A percentile compares a stretch with the other conserved stretches of the same genome.
phyloP scores from a whole-genome alignment of 2,888 invertebrate species.

The Leptopilina drosophilae region DNA sequence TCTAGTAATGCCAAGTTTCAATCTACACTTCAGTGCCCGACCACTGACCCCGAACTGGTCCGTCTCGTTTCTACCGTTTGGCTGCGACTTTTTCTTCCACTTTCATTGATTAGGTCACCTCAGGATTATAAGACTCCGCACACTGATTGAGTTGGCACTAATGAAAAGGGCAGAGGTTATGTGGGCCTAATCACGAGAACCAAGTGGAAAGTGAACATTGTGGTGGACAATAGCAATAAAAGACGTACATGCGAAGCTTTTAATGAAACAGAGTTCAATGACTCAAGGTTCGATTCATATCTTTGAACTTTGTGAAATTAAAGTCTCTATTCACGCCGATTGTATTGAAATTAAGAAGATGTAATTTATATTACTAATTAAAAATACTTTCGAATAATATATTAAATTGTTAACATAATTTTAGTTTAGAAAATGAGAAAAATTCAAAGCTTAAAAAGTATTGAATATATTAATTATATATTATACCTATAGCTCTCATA shows the following conservation, averaged over 20 bases:
- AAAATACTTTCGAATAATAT: too few relatives aligned
- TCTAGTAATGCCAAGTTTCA: slow-evolving; percentile 59
- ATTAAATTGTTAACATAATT: too few relatives aligned
- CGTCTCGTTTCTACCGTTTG: slow-evolving; percentile 61
- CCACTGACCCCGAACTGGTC: slow-evolving; percentile 52
- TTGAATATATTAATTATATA: too few relatives aligned
- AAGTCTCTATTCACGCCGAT: too few relatives aligned
- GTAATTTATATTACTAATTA: too few relatives aligned
- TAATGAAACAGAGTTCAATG: slow-evolving; percentile 9
- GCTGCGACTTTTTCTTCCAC: slow-evolving; percentile 74
- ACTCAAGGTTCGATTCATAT: background rate
- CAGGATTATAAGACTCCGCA: slow-evolving; percentile 51
- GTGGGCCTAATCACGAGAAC: slow-evolving; percentile 68
- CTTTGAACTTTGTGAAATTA: too few relatives aligned
- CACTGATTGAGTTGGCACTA: slow-evolving; percentile 72
- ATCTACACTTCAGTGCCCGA: slow-evolving; percentile 61
- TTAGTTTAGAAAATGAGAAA: too few relatives aligned
- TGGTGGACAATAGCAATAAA: slow-evolving; percentile 21
- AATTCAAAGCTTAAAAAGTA: too few relatives aligned
- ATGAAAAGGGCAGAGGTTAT: slow-evolving; percentile 73
- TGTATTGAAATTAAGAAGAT: too few relatives aligned
- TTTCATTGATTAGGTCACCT: slow-evolving; percentile 74
- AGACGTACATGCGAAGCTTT: background rate
- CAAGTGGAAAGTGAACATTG: slow-evolving; percentile 49
- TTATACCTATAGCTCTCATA: too few relatives aligned